These are phyloP conservation scores for Drosophila kokeensis DNA, from an alignment of 2,888 invertebrate genomes.

Conservation along the genomic window DNA sequence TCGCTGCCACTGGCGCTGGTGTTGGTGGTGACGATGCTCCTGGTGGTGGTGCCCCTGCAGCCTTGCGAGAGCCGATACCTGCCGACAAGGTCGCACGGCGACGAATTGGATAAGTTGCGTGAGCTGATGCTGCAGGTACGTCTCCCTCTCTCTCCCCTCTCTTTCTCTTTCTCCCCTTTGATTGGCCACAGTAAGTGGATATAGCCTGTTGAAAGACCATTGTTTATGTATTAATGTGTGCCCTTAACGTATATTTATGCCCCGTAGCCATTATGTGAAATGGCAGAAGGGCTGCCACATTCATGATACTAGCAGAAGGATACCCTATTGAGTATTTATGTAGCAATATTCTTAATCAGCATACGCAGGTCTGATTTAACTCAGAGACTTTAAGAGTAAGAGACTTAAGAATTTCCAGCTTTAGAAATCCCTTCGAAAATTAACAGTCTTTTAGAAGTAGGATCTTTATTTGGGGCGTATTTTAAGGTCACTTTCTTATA, in stretches of 20 bases:
- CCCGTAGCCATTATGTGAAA: not conserved
- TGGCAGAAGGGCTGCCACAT: not conserved
- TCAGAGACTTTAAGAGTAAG: not conserved
- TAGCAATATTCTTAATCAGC: not conserved
- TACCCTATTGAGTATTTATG: not conserved
- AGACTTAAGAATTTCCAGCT: not conserved
- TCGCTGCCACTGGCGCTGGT: slow-evolving; percentile 63
- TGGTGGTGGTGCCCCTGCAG: slow-evolving; percentile 76
- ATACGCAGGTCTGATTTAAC: not conserved
- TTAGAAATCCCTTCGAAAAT: not conserved
- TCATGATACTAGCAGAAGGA: not conserved
- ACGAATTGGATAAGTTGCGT: slow-evolving; percentile 86
- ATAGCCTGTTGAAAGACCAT: slow-evolving; percentile 63
- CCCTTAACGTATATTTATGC: slow-evolving; percentile 30
- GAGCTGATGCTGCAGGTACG: slow-evolving; percentile 87
- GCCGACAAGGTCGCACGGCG: slow-evolving; percentile 86
- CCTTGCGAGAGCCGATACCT: slow-evolving; percentile 85
- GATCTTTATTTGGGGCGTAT: not conserved
- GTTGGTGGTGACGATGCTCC: slow-evolving; percentile 68
- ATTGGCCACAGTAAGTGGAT: slow-evolving; percentile 39
- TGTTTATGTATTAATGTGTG: slow-evolving; percentile 29
- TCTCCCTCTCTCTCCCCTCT: slow-evolving; percentile 63
- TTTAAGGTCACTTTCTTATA: not conserved
- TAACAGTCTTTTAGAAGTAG: rapidly evolving
- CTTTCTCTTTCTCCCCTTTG: not conserved